Conservation (phyloP, 2,888 invertebrate species). For the Leptothorax acervorum region DNA sequence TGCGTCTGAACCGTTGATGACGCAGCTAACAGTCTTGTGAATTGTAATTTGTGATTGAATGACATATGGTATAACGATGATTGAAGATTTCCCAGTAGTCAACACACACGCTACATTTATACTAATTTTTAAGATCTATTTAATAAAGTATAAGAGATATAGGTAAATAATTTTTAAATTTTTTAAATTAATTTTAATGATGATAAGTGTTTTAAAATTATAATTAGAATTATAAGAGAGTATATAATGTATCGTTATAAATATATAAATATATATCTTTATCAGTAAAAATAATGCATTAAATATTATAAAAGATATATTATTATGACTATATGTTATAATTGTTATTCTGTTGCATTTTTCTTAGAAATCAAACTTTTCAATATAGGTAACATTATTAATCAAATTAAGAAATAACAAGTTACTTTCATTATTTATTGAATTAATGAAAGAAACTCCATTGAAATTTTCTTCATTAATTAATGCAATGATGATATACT, state of each 20-base stretch:
- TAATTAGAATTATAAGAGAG: background rate
- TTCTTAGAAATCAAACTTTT: background rate
- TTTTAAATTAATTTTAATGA: background rate
- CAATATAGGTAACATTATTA: background rate
- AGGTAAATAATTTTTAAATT: background rate
- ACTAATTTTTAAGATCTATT: background rate
- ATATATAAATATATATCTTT: background rate
- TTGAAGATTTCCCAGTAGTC: background rate
- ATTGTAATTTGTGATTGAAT: slow-evolving; percentile 21
- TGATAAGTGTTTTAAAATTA: background rate
- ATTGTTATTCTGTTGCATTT: background rate
- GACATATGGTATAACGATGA: slow-evolving; percentile 5
- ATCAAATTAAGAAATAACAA: background rate
- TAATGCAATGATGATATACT: background rate
- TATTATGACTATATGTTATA: background rate
- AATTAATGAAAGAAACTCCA: background rate
- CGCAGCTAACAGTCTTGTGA: background rate
- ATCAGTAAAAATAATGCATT: background rate
- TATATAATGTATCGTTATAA: background rate
- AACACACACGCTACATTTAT: background rate
- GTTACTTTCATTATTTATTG: background rate
- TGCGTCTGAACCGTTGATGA: slow-evolving; percentile 8
- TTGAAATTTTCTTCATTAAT: background rate
- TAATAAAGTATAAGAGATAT: background rate
- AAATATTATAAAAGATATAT: background rate